Percentiles rank a stretch among this genome's conserved stretches.
phyloP scores from a whole-genome alignment of 2,797 vertebrate species.

The Tragopan temminckii region DNA sequence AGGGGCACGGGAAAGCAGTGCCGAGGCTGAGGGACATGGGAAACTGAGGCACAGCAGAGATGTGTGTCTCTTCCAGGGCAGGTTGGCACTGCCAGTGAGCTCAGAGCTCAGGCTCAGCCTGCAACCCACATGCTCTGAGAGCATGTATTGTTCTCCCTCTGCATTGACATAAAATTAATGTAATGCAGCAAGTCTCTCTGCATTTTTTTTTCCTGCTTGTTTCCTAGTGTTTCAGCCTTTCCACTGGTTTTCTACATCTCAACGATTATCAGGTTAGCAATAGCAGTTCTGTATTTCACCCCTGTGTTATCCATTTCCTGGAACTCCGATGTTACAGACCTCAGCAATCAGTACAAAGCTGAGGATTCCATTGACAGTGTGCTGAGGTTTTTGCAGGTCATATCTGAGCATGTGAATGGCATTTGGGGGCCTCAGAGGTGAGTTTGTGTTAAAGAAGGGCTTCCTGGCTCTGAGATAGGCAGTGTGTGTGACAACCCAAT shows the following conservation, averaged over 20 bases:
- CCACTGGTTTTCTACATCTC: not conserved
- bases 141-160: not conserved
- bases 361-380: not conserved
- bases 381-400: not conserved
- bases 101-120: not conserved
- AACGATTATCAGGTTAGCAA: not conserved
- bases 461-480: not conserved
- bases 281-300: not conserved
- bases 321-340: constrained; percentile 20
- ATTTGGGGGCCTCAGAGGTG: not conserved
- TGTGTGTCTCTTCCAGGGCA: not conserved
- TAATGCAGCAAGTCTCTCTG: not conserved
- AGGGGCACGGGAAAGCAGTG: not conserved
- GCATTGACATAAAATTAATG: not conserved
- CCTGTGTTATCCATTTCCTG: constrained; percentile 16
- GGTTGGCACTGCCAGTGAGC: not conserved
- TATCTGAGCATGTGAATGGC: not conserved
- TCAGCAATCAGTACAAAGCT: constrained; percentile 2
- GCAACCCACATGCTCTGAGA: not conserved
- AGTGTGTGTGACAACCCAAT: not conserved
- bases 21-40: not conserved
- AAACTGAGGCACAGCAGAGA: not conserved
- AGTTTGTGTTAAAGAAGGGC: not conserved
- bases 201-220: not conserved
- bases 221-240: not conserved